Evolutionary conservation across 1,140 invertebrate genomes (phyloP), one percentile per base, ranked within the genome.

Genomic region (Temnothorax longispinosus): DNA sequence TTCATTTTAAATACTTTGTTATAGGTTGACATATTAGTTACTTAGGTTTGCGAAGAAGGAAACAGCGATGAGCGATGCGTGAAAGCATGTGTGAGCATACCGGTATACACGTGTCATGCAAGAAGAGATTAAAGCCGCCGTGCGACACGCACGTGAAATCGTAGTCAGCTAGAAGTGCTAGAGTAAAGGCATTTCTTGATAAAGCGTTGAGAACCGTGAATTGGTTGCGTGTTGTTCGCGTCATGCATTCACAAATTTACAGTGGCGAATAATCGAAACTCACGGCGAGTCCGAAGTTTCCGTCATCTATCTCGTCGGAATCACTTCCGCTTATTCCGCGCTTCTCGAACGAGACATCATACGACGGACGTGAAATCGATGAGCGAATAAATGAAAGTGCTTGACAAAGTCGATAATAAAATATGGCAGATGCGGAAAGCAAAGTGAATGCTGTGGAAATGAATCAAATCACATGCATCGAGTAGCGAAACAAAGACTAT

Each of bases 121-220:
- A 41, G 58, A 64, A 67, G 75, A 76, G 52, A 87, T 89, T 87
- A 87, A 88, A 85, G 50, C 67, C 11, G 67, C 47, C 64, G 80
- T 86, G 81, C 54, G 21, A 60, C 11, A 62, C 27, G 86, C 58
- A 32, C 54, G 72, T 85, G 80, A 89, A 62, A 76, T 85, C 67
- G 54, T 47, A 60, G 58, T 71, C 18, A 21, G 47, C 52, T 11
- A n/a, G 21, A 44, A 44, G 6, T 13, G 10, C 15, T 21, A 32
- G 11, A 27, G 4, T 62, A 11, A 65, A 47, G 18, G 11, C 50
- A 62, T 32, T 87, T 18, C 50, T 74, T 44, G 21, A 35, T 67
- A 54, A 75, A 44, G 32, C 18, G 21, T 60, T 32, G 62, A 69
- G 52, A 56, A 74, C 2, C 13, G 27, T 65, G 52, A 86, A 86